These are phyloP conservation scores for Paramormyrops hopkinsi DNA, from an alignment of 2,797 vertebrate genomes.

Conservation along the genomic window DNA sequence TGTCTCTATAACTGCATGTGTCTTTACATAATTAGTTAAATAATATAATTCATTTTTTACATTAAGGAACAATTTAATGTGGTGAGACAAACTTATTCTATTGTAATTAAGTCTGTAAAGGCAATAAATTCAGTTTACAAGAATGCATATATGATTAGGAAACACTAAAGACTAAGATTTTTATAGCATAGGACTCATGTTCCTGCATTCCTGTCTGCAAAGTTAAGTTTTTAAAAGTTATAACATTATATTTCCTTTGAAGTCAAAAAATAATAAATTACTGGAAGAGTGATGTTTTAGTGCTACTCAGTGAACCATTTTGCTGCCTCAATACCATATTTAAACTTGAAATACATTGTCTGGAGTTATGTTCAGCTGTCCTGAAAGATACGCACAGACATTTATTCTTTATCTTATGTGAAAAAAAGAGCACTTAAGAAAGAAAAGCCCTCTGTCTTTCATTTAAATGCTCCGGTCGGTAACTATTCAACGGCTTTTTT, in stretches of 20 bases:
- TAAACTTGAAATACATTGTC: constrained; percentile 8
- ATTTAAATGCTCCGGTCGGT: not conserved
- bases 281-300: not conserved
- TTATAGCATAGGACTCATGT: not conserved
- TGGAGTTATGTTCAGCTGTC: not conserved
- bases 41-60: not conserved
- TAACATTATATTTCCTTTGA: not conserved
- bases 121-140: not conserved
- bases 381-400: not conserved
- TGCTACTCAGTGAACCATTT: not conserved
- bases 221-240: constrained; percentile 4
- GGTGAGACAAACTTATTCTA: not conserved
- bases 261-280: not conserved
- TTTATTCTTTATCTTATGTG: not conserved
- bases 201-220: not conserved
- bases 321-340: not conserved
- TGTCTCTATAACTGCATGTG: not conserved
- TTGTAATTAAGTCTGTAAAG: not conserved
- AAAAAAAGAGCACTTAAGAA: not conserved
- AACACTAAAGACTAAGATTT: not conserved
- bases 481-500: not conserved
- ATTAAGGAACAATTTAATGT: not conserved
- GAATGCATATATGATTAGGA: not conserved
- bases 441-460: not conserved
- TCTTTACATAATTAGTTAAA: not conserved